Evolutionary conservation across 2,113 vertebrate genomes (phyloP).

Genomic region (Sylvilagus bachmani): DNA sequence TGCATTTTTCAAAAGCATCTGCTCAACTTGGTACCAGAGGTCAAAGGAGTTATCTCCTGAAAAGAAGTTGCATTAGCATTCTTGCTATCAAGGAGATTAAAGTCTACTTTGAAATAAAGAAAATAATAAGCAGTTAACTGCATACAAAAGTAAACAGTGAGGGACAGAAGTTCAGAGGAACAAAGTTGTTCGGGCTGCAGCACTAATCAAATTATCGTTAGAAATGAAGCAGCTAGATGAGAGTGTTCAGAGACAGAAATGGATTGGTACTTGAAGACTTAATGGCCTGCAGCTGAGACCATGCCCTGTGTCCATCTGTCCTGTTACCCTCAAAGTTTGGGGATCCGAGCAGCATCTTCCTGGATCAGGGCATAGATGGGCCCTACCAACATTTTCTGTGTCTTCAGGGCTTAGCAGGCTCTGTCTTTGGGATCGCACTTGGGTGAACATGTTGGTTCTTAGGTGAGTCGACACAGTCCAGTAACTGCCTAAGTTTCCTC

Average conservation of each 20-base stretch:
- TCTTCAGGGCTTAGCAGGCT: background rate
- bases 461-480: background rate
- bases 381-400: background rate
- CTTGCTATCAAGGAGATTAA: background rate
- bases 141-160: background rate
- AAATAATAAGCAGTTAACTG: background rate
- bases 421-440: background rate
- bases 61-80: background rate
- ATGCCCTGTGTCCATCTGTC: too few species aligned
- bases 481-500: background rate
- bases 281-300: background rate
- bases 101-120: slow-evolving; percentile 18
- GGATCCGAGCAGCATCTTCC: background rate
- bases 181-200: background rate
- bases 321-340: too few species aligned
- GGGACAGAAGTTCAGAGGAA: background rate
- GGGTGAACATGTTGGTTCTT: background rate
- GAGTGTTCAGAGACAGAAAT: background rate
- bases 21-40: background rate
- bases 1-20: slow-evolving; percentile 22
- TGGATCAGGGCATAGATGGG: background rate
- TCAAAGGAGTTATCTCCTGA: background rate
- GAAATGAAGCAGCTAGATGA: background rate
- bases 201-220: background rate
- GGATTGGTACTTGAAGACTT: background rate